These are phyloP conservation scores for Conus betulinus DNA, from an alignment of 1,140 invertebrate genomes.

Conservation along the genomic window DNA sequence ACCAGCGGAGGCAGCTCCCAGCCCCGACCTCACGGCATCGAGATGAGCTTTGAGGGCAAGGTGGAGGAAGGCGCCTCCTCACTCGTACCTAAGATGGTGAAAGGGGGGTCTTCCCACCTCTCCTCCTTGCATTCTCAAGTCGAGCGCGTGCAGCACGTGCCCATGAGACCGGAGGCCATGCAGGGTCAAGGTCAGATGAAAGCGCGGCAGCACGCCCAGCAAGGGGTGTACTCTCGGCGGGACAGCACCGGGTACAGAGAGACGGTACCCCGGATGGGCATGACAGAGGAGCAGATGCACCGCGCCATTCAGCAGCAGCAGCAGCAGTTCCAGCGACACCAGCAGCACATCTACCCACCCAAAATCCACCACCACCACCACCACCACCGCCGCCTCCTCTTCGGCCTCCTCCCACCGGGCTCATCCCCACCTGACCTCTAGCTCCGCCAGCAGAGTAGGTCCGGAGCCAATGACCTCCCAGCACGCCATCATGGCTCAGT, in stretches of 20 bases:
- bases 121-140: slow-evolving; percentile 19
- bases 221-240: background rate
- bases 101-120: background rate
- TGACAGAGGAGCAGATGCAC: slow-evolving; percentile 12
- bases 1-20: background rate
- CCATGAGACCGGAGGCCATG: slow-evolving; percentile 6
- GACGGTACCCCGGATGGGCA: background rate
- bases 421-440: too few species aligned
- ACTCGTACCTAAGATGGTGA: slow-evolving; percentile 17
- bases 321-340: slow-evolving; percentile 19
- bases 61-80: slow-evolving; percentile 5
- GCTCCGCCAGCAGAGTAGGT: background rate
- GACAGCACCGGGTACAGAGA: background rate
- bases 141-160: slow-evolving; percentile 28
- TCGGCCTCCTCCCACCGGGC: background rate
- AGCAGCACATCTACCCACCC: slow-evolving; percentile 24
- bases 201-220: background rate
- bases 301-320: background rate
- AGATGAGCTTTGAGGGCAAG: slow-evolving; percentile 37
- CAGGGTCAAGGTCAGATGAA: slow-evolving; percentile 16
- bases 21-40: slow-evolving; percentile 22
- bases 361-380: background rate
- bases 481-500: slow-evolving; percentile 12
- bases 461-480: slow-evolving; percentile 5
- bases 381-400: background rate